phyloP scores from a whole-genome alignment of 2,113 vertebrate species.

The Trichechus manatus region DNA sequence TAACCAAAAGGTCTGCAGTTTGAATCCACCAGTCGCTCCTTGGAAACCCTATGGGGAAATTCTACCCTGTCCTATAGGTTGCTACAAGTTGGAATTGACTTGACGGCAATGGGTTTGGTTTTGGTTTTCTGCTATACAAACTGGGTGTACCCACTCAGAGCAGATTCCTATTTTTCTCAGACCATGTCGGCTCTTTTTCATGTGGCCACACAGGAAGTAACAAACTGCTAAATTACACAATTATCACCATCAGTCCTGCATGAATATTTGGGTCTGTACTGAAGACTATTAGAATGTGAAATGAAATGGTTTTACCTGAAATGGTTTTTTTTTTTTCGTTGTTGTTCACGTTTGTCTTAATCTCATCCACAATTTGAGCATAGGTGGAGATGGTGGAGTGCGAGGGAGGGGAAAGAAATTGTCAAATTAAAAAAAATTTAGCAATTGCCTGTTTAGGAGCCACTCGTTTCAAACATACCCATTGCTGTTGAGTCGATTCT shows the following conservation, averaged over 20 bases:
- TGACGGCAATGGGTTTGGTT: no score
- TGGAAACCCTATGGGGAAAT: no score
- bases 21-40: no score
- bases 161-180: constrained; percentile 4
- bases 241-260: not conserved
- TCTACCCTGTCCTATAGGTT: no score
- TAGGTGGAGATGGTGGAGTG: not conserved
- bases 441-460: not conserved
- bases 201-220: constrained; percentile 72
- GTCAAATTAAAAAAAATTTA: not conserved
- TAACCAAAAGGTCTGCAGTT: no score
- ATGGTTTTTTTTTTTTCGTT: not conserved
- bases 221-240: constrained; percentile 43
- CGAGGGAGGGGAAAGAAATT: not conserved
- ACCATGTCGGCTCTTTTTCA: constrained; percentile 2
- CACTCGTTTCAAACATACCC: not conserved
- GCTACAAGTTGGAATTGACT: no score
- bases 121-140: not conserved
- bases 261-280: constrained; percentile 36
- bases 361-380: not conserved
- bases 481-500: no score
- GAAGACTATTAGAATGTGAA: constrained; percentile 17
- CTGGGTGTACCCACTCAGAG: not conserved
- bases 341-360: not conserved
- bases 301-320: constrained; percentile 43